Conservation (phyloP, 2,888 invertebrate genomes). For the Dimorphilus gyrociliatus region DNA sequence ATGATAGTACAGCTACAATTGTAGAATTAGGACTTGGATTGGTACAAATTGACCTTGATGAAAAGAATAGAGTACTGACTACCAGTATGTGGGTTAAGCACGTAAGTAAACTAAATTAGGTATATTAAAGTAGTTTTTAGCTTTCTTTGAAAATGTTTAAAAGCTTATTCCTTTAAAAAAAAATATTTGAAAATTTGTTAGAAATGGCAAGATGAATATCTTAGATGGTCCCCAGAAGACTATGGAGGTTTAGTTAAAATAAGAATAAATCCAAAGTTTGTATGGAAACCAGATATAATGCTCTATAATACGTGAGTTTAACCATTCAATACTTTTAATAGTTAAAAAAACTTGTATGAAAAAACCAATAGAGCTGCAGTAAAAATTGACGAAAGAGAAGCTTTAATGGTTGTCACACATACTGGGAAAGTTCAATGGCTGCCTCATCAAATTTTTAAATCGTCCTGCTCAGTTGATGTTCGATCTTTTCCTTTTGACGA, state of each 20-base stretch:
- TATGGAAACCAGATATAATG: slow-evolving; percentile 7
- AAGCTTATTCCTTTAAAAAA: too few species aligned
- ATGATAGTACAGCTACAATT: slow-evolving; percentile 3
- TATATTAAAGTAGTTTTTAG: too few species aligned
- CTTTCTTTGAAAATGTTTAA: too few species aligned
- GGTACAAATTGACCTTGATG: slow-evolving; percentile 11
- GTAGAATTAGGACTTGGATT: slow-evolving; percentile 10
- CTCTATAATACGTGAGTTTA: slow-evolving; percentile 9
- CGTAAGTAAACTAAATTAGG: too few species aligned
- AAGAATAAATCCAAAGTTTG: slow-evolving; percentile 6
- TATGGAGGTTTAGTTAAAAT: slow-evolving; percentile 6
- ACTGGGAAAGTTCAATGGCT: slow-evolving; percentile 2
- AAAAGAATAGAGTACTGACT: slow-evolving; percentile 8
- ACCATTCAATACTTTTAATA: not conserved
- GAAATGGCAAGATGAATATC: slow-evolving; percentile 8
- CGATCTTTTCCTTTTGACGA: slow-evolving; percentile 3
- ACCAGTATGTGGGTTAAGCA: slow-evolving; percentile 10
- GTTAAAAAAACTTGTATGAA: not conserved
- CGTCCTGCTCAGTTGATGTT: slow-evolving; percentile 4
- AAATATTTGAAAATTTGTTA: slow-evolving; percentile 4
- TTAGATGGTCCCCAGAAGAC: slow-evolving; percentile 8
- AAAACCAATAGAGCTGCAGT: too few species aligned
- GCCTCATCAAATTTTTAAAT: slow-evolving; percentile 4
- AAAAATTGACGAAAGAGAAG: slow-evolving; percentile 5
- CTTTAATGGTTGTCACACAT: slow-evolving; percentile 1